phyloP scores from a whole-genome alignment of 2,113 vertebrate genomes.

The Istiophorus platypterus region DNA sequence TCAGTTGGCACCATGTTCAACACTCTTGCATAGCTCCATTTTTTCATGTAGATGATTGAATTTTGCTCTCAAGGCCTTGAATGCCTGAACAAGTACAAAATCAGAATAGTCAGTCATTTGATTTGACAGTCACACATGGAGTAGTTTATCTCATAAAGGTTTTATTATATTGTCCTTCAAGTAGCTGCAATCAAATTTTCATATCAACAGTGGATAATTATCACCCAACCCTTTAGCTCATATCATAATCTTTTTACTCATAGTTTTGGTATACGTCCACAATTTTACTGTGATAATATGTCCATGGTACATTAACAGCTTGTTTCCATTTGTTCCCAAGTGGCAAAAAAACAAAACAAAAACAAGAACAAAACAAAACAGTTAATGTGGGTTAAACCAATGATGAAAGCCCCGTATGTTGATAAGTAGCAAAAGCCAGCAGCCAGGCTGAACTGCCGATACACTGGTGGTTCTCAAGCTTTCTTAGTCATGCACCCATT shows the following conservation, averaged over 20 bases:
- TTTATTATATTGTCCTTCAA: neutral
- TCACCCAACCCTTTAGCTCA: neutral
- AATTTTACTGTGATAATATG: neutral
- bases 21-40: neutral
- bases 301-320: neutral
- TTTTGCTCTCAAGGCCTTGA: neutral
- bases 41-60: neutral
- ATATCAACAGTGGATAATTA: neutral
- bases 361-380: neutral
- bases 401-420: too few relatives aligned
- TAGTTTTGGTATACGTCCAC: neutral
- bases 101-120: constrained; percentile 20
- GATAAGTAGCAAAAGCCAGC: too few relatives aligned
- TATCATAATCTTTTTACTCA: neutral
- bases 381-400: neutral
- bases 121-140: neutral
- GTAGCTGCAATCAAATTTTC: neutral
- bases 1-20: constrained; percentile 34
- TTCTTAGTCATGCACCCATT: too few relatives aligned
- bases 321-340: neutral
- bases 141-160: neutral
- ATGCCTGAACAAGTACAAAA: constrained; percentile 22
- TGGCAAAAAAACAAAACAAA: too few relatives aligned
- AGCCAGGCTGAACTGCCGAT: neutral
- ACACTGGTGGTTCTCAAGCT: too few relatives aligned